A percentile compares a stretch with the other conserved stretches of the same genome.
Conservation (phyloP, 2,888 invertebrate species). For the Augochlorella aurata region DNA sequence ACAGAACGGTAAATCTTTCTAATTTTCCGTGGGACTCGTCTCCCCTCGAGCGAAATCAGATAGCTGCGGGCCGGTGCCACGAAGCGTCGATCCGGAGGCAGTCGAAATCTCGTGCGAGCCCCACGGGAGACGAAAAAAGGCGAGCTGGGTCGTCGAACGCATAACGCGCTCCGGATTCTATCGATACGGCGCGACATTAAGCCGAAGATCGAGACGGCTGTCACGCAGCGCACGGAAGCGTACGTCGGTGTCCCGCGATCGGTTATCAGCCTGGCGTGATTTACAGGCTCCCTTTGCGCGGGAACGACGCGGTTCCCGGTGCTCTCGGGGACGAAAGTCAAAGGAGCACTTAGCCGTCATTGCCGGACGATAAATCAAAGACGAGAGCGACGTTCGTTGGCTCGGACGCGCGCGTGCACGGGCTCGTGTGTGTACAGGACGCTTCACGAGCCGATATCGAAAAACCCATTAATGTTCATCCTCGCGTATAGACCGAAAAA, state of each 20-base stretch:
- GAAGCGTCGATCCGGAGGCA: neutral
- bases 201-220: conserved; percentile 48
- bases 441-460: neutral
- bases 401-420: conserved; percentile 42
- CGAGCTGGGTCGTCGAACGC: conserved; percentile 14
- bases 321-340: conserved; percentile 51
- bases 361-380: conserved; percentile 70
- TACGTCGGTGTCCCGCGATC: conserved; percentile 43
- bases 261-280: conserved; percentile 60
- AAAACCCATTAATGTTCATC: neutral
- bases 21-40: neutral
- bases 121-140: neutral
- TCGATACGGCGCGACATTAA: conserved; percentile 48
- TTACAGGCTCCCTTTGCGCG: conserved; percentile 54
- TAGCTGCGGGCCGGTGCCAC: neutral
- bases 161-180: conserved; percentile 42
- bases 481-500: neutral
- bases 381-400: conserved; percentile 51
- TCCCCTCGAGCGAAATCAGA: conserved; percentile 13
- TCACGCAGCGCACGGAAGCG: conserved; percentile 54
- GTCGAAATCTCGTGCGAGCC: neutral
- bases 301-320: conserved; percentile 35
- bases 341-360: conserved; percentile 68
- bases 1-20: conserved; percentile 10
- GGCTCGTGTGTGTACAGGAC: conserved; percentile 13